These are phyloP conservation scores for Lynx canadensis DNA, from an alignment of 2,113 vertebrate genomes.

Conservation along the genomic window DNA sequence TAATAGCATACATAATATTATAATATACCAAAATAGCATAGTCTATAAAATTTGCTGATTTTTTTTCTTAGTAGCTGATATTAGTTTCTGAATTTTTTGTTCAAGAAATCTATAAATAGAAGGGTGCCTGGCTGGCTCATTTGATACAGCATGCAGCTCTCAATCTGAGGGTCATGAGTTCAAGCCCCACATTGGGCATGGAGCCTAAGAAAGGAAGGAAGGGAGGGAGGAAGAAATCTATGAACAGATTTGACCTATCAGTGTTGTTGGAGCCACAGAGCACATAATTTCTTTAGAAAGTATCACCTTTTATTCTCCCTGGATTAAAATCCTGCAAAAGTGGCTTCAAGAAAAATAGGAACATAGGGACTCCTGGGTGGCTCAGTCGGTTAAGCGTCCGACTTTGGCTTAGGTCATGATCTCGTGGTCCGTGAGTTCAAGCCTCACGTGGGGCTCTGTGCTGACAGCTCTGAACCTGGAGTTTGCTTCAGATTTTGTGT, in stretches of 20 bases:
- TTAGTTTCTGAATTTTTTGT: constrained; percentile 31
- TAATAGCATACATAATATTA: not conserved
- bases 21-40: not conserved
- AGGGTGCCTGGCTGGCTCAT: not conserved
- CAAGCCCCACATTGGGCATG: not conserved
- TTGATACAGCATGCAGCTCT: not conserved
- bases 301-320: not conserved
- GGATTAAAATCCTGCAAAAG: constrained; percentile 28
- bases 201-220: not conserved
- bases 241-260: not conserved
- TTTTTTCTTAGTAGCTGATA: constrained; percentile 32
- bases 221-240: not conserved
- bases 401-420: no score
- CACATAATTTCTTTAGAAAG: constrained; percentile 15
- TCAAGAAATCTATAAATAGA: not conserved
- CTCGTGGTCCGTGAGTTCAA: no score
- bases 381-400: no score
- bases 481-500: no score
- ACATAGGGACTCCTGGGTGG: not conserved
- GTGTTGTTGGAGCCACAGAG: not conserved
- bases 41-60: not conserved
- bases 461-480: no score
- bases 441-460: no score
- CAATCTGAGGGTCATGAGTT: not conserved
- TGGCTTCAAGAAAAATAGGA: constrained; percentile 25